Evolutionary conservation across 2,113 vertebrate species (phyloP), one percentile per base, ranked within the genome.

Genomic region (Pterophyllum scalare): DNA sequence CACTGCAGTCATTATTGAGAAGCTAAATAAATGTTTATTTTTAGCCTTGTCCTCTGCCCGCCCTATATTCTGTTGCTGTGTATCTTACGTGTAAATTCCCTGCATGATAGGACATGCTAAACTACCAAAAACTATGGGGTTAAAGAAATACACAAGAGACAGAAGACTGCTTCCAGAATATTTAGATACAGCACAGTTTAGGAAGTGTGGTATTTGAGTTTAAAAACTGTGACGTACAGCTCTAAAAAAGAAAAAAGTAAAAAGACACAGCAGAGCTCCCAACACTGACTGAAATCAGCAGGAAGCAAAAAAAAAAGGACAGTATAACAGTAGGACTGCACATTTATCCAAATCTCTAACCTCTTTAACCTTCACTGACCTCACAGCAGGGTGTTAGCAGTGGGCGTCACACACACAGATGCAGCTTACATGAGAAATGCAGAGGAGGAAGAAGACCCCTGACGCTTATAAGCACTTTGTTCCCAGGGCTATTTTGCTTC

Each of bases 401-500:
- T 28, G 49, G 56, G 59, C 3, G 7, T 56, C 87, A 81, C 13
- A 43, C 86, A 84, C 74, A 52, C 40, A 59, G 60, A 89, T 3
- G 65, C 84, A 81, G 81, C 40, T 52, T 38, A 80, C 83, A 86
- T 94, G 92, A 87, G 93, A 94, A 91, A 87, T 4, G 70, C 85
- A 89, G 82, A 62, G 88, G 90, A 90, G 87, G 87, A 89, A 74
- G 80, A 86, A 67, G 85, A 81, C 67, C 84, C 87, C 86, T 85
- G 91, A 72, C 72, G 85, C 57, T 62, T 65, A 5, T n/a, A 61
- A 80, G 82, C 65, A 59, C 74, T 81, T 77, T 83, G 75, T 91
- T 93, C 92, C 87, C 92, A 90, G 80, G 84, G 84, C 75, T 88
- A 60, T 46, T 84, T 77, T 70, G 75, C 90, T 75, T 88, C 81